Base-by-base conservation (phyloP, 1,140 invertebrate species). In the Cheumatopsyche charites region DNA sequence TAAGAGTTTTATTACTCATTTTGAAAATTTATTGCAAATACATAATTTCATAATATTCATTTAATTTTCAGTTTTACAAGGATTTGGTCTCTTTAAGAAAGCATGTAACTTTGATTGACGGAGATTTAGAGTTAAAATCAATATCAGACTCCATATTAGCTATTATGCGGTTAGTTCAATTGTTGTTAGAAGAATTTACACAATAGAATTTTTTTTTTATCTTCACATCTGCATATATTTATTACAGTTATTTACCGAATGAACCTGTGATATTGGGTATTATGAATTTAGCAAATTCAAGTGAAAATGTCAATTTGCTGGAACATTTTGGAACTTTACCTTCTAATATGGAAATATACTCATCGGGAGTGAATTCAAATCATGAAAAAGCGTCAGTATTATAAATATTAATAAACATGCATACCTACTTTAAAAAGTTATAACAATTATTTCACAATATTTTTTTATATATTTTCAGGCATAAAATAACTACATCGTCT, bases 101-200 rank as follows among this genome's bases (percentile, higher is more conserved):
- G 13, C 75, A 52, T 0, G 45, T 73, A 1, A 76, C 80, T 0
- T 70, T 88, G 1, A 78, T 63, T 11, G 7, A 74, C 2, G 84
- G 85, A 41, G 61, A 62, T 9, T 45, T 82, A 0, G n/a, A 73
- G n/a, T 76, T 77, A 23, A 62, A 67, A 0, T 74, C 80, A 0
- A 21, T 85, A 0, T 77, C 80, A 5, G 76, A 81, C 0, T 77
- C 79, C 36, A 77, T 84, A 7, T 75, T 86, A 15, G 80, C 77
- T 26, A 23, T 75, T 9, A 47, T 67, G 62, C 47, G 73, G 73
- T 75, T 36, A 21, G 45, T 65, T 62, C 17, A 23, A 21, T 19
- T 58, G 21, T 58, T 62, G 36, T 62, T 41, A 26, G 12, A 62
- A 23, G 36, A 36, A 47, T 47, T 7, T 29, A 62, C 15, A 52